Evolutionary conservation across 2,888 invertebrate genomes (phyloP), one percentile per base, ranked within the genome.

Genomic region (Meteorus colon): DNA sequence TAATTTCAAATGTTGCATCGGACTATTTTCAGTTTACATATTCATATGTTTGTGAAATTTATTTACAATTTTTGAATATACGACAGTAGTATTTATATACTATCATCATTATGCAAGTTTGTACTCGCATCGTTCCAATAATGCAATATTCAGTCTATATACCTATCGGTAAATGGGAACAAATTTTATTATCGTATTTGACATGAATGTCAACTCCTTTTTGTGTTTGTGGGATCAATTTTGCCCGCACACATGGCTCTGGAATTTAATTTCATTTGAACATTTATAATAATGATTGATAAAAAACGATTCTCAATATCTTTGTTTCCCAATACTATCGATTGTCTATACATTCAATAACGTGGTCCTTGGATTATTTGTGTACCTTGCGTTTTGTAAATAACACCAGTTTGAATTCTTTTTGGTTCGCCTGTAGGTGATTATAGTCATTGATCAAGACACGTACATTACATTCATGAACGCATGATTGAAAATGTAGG

Each of bases 271-370:
- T 19, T 55, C 55, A 55, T n/a, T 55, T n/a, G 24, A 27, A 60
- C 19, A 19, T 48, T 48, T 3, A 48, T 60, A 60, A n/a, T 24
- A 24, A 27, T 59, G 6, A 60, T 60, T 60, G 19, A 24, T 27
- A 14, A 37, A 73, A 70, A 51, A 70, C 24, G 69, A 70, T 70
- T 41, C 59, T 59, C 67, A 59, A 72, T 73, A 62, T 69, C 45
- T 45, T 31, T 19, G 29, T 48, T 48, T 69, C 59, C 70, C 34
- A 29, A 72, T 77, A 69, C 78, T 74, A 80, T 80, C 82, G 82
- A 84, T 82, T 83, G 84, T 84, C 82, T 82, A 82, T 81, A 82
- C 82, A 82, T 81, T 80, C 75, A 79, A 80, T 77, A 77, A 79
- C 75, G 74, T 82, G 83, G 82, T 82, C 82, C 81, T 75, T 81